phyloP scores from a whole-genome alignment of 2,113 vertebrate species.

The Montifringilla adamsi region DNA sequence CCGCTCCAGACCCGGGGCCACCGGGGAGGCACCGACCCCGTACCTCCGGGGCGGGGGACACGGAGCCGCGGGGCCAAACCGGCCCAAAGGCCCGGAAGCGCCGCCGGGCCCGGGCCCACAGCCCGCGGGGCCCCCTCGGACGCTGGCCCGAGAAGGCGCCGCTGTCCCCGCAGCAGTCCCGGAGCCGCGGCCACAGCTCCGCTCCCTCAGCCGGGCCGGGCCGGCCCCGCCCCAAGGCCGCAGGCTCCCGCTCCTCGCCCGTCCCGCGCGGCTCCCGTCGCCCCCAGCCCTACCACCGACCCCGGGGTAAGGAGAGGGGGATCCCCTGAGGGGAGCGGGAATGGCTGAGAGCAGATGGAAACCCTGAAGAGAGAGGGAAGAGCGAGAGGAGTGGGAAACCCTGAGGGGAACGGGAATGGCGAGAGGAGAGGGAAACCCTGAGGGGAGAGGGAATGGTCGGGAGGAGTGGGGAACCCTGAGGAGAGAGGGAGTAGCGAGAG shows the following conservation, averaged over 20 bases:
- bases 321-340: no score
- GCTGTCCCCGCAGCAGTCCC: not conserved
- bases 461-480: not conserved
- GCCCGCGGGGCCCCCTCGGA: not conserved
- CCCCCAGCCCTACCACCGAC: no score
- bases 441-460: no score
- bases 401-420: no score
- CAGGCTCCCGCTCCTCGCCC: no score
- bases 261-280: no score
- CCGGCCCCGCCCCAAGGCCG: slow-evolving; percentile 72
- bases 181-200: not conserved
- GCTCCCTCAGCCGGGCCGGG: slow-evolving; percentile 72
- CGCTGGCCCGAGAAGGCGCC: not conserved
- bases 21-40: not conserved
- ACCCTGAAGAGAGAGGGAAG: no score
- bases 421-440: no score
- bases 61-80: not conserved
- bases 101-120: not conserved
- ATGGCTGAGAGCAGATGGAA: no score
- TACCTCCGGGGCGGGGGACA: not conserved
- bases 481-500: not conserved
- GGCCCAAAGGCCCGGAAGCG: not conserved
- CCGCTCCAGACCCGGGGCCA: not conserved
- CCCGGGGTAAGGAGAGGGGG: no score
- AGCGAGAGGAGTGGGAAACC: no score